Evolutionary conservation across 1,140 invertebrate species (phyloP).

Genomic region (Mamestra configurata): DNA sequence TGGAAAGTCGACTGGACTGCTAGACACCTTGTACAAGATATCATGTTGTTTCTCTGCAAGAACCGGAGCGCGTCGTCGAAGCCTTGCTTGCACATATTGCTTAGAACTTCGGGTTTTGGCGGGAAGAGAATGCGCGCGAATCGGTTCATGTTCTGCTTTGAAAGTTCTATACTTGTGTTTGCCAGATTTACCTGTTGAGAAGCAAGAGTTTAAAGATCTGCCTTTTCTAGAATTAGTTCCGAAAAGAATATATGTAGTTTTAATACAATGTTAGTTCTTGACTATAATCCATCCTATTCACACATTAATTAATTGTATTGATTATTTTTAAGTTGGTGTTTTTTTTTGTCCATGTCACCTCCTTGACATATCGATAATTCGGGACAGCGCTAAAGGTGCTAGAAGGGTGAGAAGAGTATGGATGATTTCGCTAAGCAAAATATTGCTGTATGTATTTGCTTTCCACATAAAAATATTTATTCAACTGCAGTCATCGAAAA

Average conservation of each 20-base stretch:
- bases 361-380: no score
- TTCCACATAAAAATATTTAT: background rate
- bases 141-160: conserved; percentile 97
- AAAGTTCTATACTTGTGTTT: conserved; percentile 98
- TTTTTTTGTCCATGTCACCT: no score
- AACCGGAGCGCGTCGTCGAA: conserved; percentile 98
- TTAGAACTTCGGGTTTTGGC: conserved; percentile 96
- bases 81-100: conserved; percentile 98
- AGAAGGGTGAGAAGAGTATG: no score
- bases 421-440: no score
- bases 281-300: no score
- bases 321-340: no score
- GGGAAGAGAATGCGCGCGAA: conserved; percentile 97
- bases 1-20: conserved; percentile 94
- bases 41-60: conserved; percentile 96
- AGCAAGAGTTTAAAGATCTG: background rate
- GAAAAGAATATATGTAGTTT: no score
- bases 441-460: no score
- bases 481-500: background rate
- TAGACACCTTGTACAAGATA: conserved; percentile 95
- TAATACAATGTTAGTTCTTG: no score
- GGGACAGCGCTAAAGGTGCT: no score
- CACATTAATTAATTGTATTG: no score
- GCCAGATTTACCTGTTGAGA: conserved; percentile 93
- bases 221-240: no score